Evolutionary conservation across 2,888 invertebrate genomes (phyloP).

Genomic region (Microplitis deprimator): DNA sequence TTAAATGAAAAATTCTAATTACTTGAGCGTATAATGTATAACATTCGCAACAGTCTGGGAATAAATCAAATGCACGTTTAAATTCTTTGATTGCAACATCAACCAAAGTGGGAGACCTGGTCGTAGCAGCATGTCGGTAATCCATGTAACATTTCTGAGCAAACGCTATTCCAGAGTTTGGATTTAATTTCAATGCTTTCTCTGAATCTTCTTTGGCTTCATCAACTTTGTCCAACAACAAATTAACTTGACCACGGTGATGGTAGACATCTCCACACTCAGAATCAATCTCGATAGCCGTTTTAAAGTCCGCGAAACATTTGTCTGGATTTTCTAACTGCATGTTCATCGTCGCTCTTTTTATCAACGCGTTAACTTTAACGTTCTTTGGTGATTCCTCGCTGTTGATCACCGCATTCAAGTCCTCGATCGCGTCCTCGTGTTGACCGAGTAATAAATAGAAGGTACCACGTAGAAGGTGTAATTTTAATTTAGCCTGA

Average conservation of each 20-base stretch:
- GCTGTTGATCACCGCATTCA: constrained; percentile 80
- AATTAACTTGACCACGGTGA: constrained; percentile 86
- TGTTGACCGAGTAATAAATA: constrained; percentile 84
- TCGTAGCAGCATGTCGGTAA: constrained; percentile 80
- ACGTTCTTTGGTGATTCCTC: constrained; percentile 77
- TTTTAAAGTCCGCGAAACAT: constrained; percentile 85
- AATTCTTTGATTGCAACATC: constrained; percentile 82
- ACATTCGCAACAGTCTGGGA: constrained; percentile 89
- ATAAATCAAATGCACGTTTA: constrained; percentile 82
- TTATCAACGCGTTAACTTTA: constrained; percentile 88
- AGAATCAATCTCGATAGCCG: constrained; percentile 83
- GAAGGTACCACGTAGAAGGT: constrained; percentile 88
- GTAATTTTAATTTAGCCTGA: constrained; percentile 75
- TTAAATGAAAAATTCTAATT: neutral
- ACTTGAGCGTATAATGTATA: constrained; percentile 92
- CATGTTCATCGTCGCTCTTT: constrained; percentile 87
- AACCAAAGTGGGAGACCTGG: constrained; percentile 76
- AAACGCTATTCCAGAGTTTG: constrained; percentile 87
- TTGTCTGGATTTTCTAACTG: constrained; percentile 83
- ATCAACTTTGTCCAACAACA: constrained; percentile 85
- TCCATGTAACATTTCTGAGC: constrained; percentile 94
- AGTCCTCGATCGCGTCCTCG: constrained; percentile 80
- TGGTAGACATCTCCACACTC: constrained; percentile 92
- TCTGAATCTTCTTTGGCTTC: constrained; percentile 88
- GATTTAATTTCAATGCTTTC: constrained; percentile 85